A percentile compares a stretch with the other conserved stretches of the same genome.
Conservation (phyloP, 2,888 invertebrate species). For the Loripinus fragilis region DNA sequence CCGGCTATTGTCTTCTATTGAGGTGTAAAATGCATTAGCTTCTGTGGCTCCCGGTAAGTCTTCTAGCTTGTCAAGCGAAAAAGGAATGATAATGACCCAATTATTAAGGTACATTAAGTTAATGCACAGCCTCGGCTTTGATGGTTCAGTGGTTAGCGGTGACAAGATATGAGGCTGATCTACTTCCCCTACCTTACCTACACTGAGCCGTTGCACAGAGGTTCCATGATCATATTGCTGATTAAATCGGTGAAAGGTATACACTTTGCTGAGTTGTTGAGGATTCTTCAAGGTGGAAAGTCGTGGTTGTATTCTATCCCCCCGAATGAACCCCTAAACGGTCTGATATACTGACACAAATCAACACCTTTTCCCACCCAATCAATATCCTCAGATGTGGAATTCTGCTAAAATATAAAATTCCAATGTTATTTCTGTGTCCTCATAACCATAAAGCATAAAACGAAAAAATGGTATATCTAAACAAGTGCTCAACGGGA, state of each 20-base stretch:
- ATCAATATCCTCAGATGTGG: not conserved
- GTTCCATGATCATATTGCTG: constrained; percentile 1
- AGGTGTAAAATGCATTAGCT: constrained; percentile 21
- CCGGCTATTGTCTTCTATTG: not conserved
- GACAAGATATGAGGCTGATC: constrained; percentile 10
- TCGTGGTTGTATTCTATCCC: not conserved
- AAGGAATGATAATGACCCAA: constrained; percentile 35
- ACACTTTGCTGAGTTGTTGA: constrained; percentile 26
- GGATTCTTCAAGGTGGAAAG: not conserved
- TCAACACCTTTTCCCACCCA: not conserved
- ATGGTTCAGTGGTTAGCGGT: constrained; percentile 35
- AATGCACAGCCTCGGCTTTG: constrained; percentile 40
- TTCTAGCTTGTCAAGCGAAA: constrained; percentile 38
- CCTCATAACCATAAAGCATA: too few species aligned
- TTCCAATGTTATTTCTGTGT: too few species aligned
- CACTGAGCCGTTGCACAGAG: constrained; percentile 24
- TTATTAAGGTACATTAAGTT: constrained; percentile 40
- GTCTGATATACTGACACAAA: not conserved
- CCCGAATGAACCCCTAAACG: not conserved
- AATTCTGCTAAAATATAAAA: not conserved
- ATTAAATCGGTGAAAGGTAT: constrained; percentile 29
- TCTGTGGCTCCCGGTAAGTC: constrained; percentile 24
- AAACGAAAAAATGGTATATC: too few species aligned
- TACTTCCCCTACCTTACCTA: constrained; percentile 27
- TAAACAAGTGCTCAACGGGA: too few species aligned